Base-by-base conservation (phyloP, 2,888 invertebrate species). In the Clostera curtula region DNA sequence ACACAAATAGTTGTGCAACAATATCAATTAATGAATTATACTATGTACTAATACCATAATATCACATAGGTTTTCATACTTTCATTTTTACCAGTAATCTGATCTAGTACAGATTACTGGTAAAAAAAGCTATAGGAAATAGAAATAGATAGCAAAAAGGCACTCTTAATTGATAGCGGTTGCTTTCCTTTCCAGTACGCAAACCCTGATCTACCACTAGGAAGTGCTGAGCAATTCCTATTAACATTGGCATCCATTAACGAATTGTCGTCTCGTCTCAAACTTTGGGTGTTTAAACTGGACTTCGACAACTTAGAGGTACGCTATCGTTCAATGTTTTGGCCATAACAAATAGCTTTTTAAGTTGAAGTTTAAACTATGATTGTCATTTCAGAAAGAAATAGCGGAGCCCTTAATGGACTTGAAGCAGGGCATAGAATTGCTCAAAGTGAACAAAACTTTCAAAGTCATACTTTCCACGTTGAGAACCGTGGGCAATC, bases 401-500 rank as follows among this genome's bases (percentile, higher is more conserved):
- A 94, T 99, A 62, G 97, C 97, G 27, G 99, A 99, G 80, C 98
- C 98, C 21, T 83, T 99, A 54, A 97, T 97, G 96, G 99, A 99
- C 85, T 85, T 99, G 52, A 99, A 99, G 84, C 93, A 95, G 70
- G 98, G 98, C 34, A 92, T 98, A 67, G 96, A 96, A 73, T 90
- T 95, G 35, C 82, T 99, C 42, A 92, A 92, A 74, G 87, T 89
- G 37, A 98, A 97, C 79, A 92, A 92, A 76, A 99, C 98, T 16
- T 98, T 99, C 84, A 92, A 94, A 71, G 93, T 93, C 38, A 97
- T 99, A 62, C 87, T 99, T 37, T 93, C 97, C 31, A 96, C 96
- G 17, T 85, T 99, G 40, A 86, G 98, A 35, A 93, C 96, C 27
- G 93, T 99, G 49, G 99, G 98, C 47, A 97, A 96, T 80, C 97